These are phyloP conservation scores for Bunonema sp. DNA, from an alignment of 2,888 invertebrate genomes.

Conservation along the genomic window DNA sequence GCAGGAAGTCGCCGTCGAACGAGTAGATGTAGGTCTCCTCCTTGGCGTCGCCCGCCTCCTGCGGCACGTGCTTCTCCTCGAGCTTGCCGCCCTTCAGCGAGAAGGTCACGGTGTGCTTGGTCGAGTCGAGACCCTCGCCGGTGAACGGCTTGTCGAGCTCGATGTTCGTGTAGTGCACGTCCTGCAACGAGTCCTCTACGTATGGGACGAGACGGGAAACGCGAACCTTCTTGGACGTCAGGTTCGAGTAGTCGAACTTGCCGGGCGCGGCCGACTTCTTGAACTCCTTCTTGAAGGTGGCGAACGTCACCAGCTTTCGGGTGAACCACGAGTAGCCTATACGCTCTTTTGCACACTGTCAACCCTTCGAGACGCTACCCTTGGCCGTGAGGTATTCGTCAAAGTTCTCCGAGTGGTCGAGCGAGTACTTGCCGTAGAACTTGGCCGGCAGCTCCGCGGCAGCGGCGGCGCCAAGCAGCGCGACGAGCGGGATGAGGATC, in stretches of 20 bases:
- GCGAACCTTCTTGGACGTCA: conserved; percentile 36
- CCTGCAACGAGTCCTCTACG: no score
- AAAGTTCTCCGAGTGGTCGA: conserved; percentile 29
- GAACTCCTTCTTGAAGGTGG: conserved; percentile 29
- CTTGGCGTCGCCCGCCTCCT: conserved; percentile 20
- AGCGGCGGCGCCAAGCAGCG: conserved; percentile 6
- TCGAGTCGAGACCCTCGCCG: conserved; percentile 35
- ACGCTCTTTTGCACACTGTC: no score
- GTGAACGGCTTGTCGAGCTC: conserved; percentile 27
- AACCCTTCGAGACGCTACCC: conserved; percentile 10
- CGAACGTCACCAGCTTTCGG: conserved; percentile 22
- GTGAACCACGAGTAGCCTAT: conserved; percentile 32
- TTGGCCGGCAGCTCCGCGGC: conserved; percentile 18
- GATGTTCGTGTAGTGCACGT: conserved; percentile 31
- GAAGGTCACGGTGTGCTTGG: conserved; percentile 31
- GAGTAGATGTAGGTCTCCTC: conserved; percentile 36
- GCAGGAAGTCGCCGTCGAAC: conserved; percentile 11
- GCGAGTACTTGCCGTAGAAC: conserved; percentile 23
- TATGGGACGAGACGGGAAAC: no score
- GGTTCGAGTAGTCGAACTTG: conserved; percentile 21
- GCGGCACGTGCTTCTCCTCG: conserved; percentile 24
- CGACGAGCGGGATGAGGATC: conserved; percentile 3
- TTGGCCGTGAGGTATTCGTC: conserved; percentile 28
- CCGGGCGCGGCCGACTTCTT: conserved; percentile 6
- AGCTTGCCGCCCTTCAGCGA: conserved; percentile 16